These are phyloP conservation scores for Drosophila sulfurigaster DNA, from an alignment of 1,140 invertebrate species.

Conservation along the genomic window DNA sequence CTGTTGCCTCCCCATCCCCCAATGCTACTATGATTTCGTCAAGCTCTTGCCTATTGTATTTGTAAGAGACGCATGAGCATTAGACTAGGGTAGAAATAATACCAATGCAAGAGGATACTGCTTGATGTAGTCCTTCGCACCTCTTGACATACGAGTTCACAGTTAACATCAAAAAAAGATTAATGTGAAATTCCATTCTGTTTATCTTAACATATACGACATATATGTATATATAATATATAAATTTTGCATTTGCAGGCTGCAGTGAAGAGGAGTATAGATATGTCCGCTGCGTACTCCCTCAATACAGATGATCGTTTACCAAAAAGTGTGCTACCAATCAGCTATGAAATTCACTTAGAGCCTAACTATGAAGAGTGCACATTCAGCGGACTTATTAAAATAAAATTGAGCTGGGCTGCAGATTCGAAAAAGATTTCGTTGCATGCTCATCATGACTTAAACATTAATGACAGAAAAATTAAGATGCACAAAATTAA, in stretches of 20 bases:
- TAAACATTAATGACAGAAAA: slow-evolving; percentile 86
- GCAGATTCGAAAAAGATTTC: slow-evolving; percentile 86
- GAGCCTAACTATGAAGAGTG: slow-evolving; percentile 87
- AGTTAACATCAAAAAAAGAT: too few relatives aligned
- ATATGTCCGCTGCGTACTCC: slow-evolving; percentile 87
- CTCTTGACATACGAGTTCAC: too few relatives aligned
- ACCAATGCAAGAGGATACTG: too few relatives aligned
- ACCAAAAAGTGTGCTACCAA: slow-evolving; percentile 87
- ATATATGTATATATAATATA: too few relatives aligned
- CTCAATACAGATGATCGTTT: slow-evolving; percentile 87
- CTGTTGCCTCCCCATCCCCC: too few relatives aligned
- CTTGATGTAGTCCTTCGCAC: too few relatives aligned
- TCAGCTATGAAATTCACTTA: slow-evolving; percentile 87
- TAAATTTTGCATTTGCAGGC: slow-evolving; percentile 27
- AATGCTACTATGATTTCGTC: too few relatives aligned
- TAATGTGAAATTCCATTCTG: too few relatives aligned
- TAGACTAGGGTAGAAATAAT: too few relatives aligned
- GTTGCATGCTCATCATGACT: slow-evolving; percentile 87
- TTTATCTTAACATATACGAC: too few relatives aligned
- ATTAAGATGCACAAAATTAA: slow-evolving; percentile 59
- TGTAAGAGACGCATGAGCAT: too few relatives aligned
- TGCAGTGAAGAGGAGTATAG: slow-evolving; percentile 86
- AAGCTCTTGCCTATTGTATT: too few relatives aligned
- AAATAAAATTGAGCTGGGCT: slow-evolving; percentile 87
- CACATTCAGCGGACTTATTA: slow-evolving; percentile 87